phyloP scores from a whole-genome alignment of 2,113 vertebrate genomes.

The Brachypodius melanocephalos region DNA sequence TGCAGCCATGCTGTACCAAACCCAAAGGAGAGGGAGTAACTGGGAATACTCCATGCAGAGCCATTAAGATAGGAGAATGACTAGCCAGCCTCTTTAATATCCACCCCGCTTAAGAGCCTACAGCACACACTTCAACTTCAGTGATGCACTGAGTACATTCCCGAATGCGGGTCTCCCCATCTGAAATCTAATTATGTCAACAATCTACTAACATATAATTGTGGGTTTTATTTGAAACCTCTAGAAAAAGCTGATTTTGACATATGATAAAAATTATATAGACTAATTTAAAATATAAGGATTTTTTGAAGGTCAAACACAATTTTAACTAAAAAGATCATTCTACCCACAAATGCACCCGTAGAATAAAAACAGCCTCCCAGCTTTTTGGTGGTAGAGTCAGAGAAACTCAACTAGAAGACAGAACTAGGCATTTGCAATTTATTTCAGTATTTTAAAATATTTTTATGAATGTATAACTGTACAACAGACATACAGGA shows the following conservation, averaged over 20 bases:
- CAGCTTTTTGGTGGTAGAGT: neutral
- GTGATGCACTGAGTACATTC: neutral
- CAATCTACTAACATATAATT: neutral
- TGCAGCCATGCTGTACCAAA: neutral
- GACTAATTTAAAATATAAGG: neutral
- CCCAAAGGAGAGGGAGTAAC: neutral
- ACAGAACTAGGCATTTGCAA: neutral
- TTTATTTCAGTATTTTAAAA: neutral
- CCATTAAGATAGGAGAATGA: fast-evolving
- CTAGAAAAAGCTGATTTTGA: neutral
- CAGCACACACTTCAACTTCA: neutral
- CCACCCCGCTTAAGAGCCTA: neutral
- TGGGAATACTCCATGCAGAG: neutral
- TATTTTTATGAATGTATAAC: neutral
- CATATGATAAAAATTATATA: neutral
- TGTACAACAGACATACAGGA: neutral
- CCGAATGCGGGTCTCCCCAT: neutral
- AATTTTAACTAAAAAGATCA: neutral
- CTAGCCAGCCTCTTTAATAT: neutral
- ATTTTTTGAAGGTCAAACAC: neutral
- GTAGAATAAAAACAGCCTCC: neutral
- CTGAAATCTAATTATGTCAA: neutral
- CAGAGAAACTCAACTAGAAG: neutral
- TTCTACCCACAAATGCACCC: neutral
- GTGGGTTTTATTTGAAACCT: neutral